phyloP scores from a whole-genome alignment of 2,797 vertebrate species.

The Podarcis lilfordi region DNA sequence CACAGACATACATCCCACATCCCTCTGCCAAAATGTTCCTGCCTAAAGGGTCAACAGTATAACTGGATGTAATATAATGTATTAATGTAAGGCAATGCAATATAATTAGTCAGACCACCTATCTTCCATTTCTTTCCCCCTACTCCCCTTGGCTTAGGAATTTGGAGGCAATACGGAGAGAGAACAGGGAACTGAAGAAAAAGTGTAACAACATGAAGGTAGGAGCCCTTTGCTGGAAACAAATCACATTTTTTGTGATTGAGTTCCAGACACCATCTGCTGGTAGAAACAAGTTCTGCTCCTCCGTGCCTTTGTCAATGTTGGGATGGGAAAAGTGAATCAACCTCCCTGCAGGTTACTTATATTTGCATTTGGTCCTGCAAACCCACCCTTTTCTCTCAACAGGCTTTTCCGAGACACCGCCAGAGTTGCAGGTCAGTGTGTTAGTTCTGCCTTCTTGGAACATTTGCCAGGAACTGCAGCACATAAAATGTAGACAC shows the following conservation, averaged over 20 bases:
- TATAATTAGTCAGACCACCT: neutral
- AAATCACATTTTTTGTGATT: neutral
- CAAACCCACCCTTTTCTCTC: constrained; percentile 36
- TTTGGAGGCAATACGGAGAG: constrained; percentile 79
- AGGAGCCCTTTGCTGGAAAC: constrained; percentile 33
- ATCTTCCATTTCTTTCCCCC: neutral
- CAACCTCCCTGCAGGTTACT: neutral
- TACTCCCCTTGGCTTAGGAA: constrained; percentile 76
- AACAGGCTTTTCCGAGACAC: constrained; percentile 66
- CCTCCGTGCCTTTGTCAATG: neutral
- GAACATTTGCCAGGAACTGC: neutral
- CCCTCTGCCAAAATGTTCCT: neutral
- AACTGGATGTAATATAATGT: neutral
- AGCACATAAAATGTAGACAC: neutral
- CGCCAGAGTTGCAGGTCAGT: constrained; percentile 70
- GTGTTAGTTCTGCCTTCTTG: neutral
- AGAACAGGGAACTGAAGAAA: constrained; percentile 86
- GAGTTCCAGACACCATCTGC: constrained; percentile 11
- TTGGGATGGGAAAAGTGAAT: neutral
- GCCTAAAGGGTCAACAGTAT: neutral
- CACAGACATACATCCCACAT: neutral
- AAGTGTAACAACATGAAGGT: constrained; percentile 87
- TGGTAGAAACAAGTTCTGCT: neutral
- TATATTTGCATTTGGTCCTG: neutral
- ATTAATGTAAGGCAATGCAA: neutral